Percentiles rank a stretch among this genome's conserved stretches.
These are phyloP conservation scores for Procavia capensis DNA, from an alignment of 2,113 vertebrate species.

Conservation along the genomic window DNA sequence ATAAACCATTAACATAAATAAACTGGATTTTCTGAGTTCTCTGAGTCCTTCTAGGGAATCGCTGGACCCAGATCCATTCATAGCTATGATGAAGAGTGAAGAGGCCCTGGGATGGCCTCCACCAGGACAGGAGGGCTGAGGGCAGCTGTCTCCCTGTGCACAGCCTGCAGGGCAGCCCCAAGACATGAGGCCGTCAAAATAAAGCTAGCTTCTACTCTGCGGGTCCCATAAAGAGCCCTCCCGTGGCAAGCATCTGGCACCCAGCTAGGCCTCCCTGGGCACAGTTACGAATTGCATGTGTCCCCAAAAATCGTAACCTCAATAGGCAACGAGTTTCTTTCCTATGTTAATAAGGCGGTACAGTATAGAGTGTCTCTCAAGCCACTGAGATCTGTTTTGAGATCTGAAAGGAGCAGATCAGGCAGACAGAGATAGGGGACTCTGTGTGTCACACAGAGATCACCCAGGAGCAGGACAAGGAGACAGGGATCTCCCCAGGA, in stretches of 20 bases:
- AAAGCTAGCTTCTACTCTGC: neutral
- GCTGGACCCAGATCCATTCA: neutral
- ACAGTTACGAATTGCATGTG: no score
- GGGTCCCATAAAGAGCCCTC: neutral
- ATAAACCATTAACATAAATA: no score
- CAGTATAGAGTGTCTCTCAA: no score
- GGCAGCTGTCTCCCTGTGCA: neutral
- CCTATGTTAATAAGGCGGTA: no score
- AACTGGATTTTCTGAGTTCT: neutral
- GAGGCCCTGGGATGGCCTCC: neutral
- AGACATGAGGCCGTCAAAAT: neutral
- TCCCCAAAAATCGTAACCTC: no score
- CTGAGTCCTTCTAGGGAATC: neutral
- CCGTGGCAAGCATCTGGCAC: neutral
- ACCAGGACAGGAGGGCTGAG: neutral
- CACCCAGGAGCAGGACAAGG: no score
- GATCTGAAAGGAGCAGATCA: no score
- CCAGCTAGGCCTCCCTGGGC: neutral
- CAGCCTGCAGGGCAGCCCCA: neutral
- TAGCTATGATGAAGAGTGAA: neutral
- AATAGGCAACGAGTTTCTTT: no score
- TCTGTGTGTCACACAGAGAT: no score
- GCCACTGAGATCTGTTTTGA: no score
- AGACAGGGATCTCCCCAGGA: no score
- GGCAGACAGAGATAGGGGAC: no score